Percentiles rank a stretch among this genome's conserved stretches.
Evolutionary conservation across 2,888 invertebrate genomes (phyloP).

Genomic region (Dryobotodes eremita): DNA sequence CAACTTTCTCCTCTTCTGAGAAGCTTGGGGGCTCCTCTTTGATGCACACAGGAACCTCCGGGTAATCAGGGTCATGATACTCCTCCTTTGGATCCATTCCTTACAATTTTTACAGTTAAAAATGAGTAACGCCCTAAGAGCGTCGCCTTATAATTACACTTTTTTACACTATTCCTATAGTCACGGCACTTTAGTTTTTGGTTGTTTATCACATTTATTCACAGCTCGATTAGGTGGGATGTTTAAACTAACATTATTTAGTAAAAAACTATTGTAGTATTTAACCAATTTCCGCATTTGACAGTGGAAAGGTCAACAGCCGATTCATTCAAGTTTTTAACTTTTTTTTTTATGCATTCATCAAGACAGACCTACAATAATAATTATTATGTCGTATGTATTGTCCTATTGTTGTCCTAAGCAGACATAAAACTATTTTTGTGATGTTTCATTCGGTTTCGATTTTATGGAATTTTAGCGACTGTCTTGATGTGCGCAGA

Average conservation of each 20-base stretch:
- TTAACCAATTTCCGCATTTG: slow-evolving; percentile 84
- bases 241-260: slow-evolving; percentile 64
- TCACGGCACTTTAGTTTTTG: slow-evolving; percentile 72
- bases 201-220: slow-evolving; percentile 75
- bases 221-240: slow-evolving; percentile 73
- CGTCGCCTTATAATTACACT: slow-evolving; percentile 70
- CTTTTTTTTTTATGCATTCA: slow-evolving; percentile 64
- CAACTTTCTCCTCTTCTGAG: slow-evolving; percentile 84
- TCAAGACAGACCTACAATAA: slow-evolving; percentile 2
- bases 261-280: slow-evolving; percentile 73
- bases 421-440: slow-evolving; percentile 27
- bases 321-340: slow-evolving; percentile 77
- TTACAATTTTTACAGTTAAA: slow-evolving; percentile 72
- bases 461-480: not conserved
- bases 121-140: slow-evolving; percentile 78
- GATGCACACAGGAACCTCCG: slow-evolving; percentile 75
- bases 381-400: not conserved
- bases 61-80: slow-evolving; percentile 92
- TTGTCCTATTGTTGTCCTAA: not conserved
- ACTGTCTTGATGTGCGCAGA: not conserved
- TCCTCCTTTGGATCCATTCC: slow-evolving; percentile 87
- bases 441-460: not conserved
- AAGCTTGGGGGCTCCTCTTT: slow-evolving; percentile 75
- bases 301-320: slow-evolving; percentile 87
- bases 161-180: slow-evolving; percentile 63